These are phyloP conservation scores for Variabilichromis moorii DNA, from an alignment of 2,113 vertebrate species.

Conservation along the genomic window DNA sequence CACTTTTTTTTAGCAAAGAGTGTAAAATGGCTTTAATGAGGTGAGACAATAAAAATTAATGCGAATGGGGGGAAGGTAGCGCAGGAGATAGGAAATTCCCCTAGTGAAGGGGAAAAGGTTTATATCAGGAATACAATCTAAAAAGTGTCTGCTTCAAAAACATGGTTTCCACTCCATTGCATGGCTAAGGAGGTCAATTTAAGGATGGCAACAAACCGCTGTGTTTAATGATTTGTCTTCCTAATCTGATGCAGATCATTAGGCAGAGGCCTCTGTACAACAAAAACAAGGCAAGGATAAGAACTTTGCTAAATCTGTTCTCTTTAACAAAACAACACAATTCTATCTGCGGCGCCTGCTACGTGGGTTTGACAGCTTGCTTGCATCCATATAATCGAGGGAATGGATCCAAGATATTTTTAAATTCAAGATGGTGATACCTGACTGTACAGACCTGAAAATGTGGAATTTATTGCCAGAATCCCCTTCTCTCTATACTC, in stretches of 20 bases:
- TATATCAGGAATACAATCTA: not conserved
- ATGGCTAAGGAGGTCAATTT: slow-evolving; percentile 57
- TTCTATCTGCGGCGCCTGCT: not conserved
- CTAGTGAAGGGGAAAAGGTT: not conserved
- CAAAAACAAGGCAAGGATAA: slow-evolving; percentile 34
- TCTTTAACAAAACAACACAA: not conserved
- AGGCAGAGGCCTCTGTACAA: slow-evolving; percentile 24
- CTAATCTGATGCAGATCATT: slow-evolving; percentile 60
- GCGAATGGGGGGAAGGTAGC: not conserved
- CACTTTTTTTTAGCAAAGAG: not conserved
- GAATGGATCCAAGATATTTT: not conserved
- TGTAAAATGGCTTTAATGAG: slow-evolving; percentile 60
- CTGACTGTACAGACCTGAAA: not conserved
- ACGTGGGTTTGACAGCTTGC: not conserved
- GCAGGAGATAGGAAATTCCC: not conserved
- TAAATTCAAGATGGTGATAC: not conserved
- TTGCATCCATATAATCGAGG: not conserved
- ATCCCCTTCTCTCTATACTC: not conserved
- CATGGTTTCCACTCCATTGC: slow-evolving; percentile 36
- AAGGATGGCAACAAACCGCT: slow-evolving; percentile 34
- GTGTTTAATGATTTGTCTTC: slow-evolving; percentile 59
- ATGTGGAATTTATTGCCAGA: not conserved
- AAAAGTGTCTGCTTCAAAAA: slow-evolving; percentile 14
- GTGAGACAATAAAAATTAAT: slow-evolving; percentile 65
- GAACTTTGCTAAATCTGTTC: slow-evolving; percentile 12